A percentile compares a stretch with the other conserved stretches of the same genome.
Conservation (phyloP, 2,113 vertebrate species). For the Crypturellus undulatus region DNA sequence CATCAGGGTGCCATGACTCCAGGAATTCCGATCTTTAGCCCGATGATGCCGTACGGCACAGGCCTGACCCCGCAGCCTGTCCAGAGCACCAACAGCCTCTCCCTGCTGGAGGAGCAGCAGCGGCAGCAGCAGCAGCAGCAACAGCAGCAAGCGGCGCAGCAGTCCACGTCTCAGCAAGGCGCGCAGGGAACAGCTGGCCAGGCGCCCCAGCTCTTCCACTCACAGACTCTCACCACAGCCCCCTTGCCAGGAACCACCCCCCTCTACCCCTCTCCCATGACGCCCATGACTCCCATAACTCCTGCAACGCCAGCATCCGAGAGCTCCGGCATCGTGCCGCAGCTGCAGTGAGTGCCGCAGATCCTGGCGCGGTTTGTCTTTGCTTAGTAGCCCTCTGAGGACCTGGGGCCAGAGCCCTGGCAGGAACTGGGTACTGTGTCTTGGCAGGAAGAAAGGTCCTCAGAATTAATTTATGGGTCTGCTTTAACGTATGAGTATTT, state of each 20-base stretch:
- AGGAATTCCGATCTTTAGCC: slow-evolving; percentile 92
- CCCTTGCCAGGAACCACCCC: slow-evolving; percentile 93
- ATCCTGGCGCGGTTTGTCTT: neutral
- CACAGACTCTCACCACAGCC: slow-evolving; percentile 92
- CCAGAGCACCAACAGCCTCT: slow-evolving; percentile 91
- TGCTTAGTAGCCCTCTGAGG: neutral
- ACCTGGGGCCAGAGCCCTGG: neutral
- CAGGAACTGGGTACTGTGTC: neutral
- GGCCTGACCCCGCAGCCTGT: slow-evolving; percentile 97
- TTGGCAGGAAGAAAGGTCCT: neutral
- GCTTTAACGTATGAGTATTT: neutral
- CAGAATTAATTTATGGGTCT: neutral
- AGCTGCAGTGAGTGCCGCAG: slow-evolving; percentile 88
- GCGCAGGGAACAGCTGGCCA: slow-evolving; percentile 88
- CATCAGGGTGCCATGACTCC: slow-evolving; percentile 94
- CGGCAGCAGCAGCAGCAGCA: slow-evolving; percentile 87
- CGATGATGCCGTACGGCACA: slow-evolving; percentile 97
- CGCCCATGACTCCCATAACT: slow-evolving; percentile 96
- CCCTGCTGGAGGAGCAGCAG: slow-evolving; percentile 94
- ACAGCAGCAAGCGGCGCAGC: slow-evolving; percentile 83
- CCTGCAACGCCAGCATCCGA: slow-evolving; percentile 94
- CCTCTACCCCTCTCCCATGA: slow-evolving; percentile 90
- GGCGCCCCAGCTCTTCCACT: slow-evolving; percentile 95
- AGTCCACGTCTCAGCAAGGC: slow-evolving; percentile 82
- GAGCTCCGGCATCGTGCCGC: slow-evolving; percentile 97